These are phyloP conservation scores for Rhabdomys pumilio DNA, from an alignment of 2,797 vertebrate species.

Conservation along the genomic window DNA sequence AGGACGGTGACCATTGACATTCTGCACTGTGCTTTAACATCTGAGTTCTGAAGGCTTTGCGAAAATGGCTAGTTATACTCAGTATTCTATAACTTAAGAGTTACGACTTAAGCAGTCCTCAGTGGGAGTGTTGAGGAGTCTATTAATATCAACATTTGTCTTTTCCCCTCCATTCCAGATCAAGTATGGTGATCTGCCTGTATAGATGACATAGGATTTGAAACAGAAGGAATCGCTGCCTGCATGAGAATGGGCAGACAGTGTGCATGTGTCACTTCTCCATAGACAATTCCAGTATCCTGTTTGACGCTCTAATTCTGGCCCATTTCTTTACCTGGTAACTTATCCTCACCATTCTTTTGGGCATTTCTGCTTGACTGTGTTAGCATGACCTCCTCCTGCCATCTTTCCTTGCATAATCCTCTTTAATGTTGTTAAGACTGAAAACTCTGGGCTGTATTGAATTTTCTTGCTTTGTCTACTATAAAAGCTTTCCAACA, in stretches of 20 bases:
- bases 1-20: conserved; percentile 19
- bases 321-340: background rate
- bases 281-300: background rate
- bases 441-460: background rate
- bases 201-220: background rate
- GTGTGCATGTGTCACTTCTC: too few relatives aligned
- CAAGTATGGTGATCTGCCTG: background rate
- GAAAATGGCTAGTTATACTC: conserved; percentile 33
- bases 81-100: conserved; percentile 41
- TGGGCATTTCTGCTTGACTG: background rate
- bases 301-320: background rate
- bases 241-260: background rate
- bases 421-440: conserved; percentile 11
- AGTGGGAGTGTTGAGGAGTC: background rate
- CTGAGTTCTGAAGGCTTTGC: conserved; percentile 10
- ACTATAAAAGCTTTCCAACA: background rate
- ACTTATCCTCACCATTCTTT: conserved; percentile 1
- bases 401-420: background rate
- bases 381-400: background rate
- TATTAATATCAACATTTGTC: background rate
- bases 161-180: conserved; percentile 4
- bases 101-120: background rate
- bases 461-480: background rate
- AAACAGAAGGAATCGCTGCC: background rate
- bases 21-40: background rate